phyloP scores from a whole-genome alignment of 2,888 invertebrate genomes.

The Mesorhabditis belari region DNA sequence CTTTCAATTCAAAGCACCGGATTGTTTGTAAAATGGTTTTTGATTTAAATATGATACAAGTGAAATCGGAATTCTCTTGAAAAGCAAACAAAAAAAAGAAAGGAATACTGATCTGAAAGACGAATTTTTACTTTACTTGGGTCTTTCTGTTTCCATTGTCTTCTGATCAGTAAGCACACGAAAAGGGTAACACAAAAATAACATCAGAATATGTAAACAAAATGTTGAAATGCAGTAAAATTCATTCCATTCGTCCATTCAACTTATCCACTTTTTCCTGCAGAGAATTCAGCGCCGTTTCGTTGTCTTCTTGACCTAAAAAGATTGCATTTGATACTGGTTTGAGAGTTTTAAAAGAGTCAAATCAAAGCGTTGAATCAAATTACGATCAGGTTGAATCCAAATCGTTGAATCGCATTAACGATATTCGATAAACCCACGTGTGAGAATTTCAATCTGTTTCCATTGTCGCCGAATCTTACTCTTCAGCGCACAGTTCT shows the following conservation, averaged over 20 bases:
- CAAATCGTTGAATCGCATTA: background rate
- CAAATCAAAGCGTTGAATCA: too few relatives aligned
- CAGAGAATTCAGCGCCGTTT: background rate
- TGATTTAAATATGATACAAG: too few relatives aligned
- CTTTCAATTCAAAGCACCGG: too few relatives aligned
- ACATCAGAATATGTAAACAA: background rate
- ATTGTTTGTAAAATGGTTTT: too few relatives aligned
- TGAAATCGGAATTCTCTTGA: too few relatives aligned
- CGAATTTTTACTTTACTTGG: too few relatives aligned
- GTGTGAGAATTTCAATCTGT: conserved; percentile 46
- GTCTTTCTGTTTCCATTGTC: too few relatives aligned
- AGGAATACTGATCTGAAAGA: too few relatives aligned
- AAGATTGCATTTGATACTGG: too few relatives aligned
- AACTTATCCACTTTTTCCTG: background rate
- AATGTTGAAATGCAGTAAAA: background rate
- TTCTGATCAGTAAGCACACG: background rate
- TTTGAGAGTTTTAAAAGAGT: too few relatives aligned
- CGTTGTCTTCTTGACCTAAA: background rate
- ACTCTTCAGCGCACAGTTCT: conserved; percentile 42
- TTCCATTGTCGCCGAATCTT: conserved; percentile 42
- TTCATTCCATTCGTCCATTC: background rate
- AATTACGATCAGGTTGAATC: too few relatives aligned
- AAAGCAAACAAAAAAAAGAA: too few relatives aligned
- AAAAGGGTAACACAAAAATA: background rate
- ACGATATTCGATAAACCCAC: conserved; percentile 9